Evolutionary conservation across 2,888 invertebrate species (phyloP).

Genomic region (Emmelina monodactyla): DNA sequence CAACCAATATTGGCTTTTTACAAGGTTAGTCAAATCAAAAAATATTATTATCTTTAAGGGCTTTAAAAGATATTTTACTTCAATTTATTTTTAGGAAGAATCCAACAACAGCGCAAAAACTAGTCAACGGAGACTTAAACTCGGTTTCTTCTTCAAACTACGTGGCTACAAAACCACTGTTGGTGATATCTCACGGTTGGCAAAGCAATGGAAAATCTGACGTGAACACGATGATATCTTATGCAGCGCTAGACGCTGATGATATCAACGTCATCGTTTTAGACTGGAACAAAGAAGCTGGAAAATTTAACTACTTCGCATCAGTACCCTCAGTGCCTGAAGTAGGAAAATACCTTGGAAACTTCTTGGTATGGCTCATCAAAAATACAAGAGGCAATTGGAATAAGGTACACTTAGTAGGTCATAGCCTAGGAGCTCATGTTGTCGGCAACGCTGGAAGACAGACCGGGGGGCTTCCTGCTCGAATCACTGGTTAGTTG

Average conservation of each 20-base stretch:
- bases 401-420: constrained; percentile 31
- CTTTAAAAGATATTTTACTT: too few relatives aligned
- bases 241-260: constrained; percentile 22
- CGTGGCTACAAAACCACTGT: constrained; percentile 20
- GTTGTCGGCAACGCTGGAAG: constrained; percentile 32
- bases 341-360: constrained; percentile 18
- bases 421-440: constrained; percentile 40
- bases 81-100: constrained; percentile 31
- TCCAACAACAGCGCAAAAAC: constrained; percentile 27
- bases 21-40: constrained; percentile 22
- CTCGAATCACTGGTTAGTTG: constrained; percentile 25
- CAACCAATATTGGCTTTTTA: constrained; percentile 41
- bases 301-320: constrained; percentile 10
- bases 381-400: constrained; percentile 25
- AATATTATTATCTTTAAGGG: too few relatives aligned
- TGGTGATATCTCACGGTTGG: constrained; percentile 44
- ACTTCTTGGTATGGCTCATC: constrained; percentile 24
- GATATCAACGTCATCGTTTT: constrained; percentile 33
- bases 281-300: constrained; percentile 27
- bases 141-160: constrained; percentile 32
- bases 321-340: constrained; percentile 17
- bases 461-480: constrained; percentile 17
- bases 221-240: constrained; percentile 21
- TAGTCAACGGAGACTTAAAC: constrained; percentile 30
- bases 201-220: constrained; percentile 29